These are phyloP conservation scores for Nothura maculosa DNA, from an alignment of 2,797 vertebrate genomes.

Conservation along the genomic window DNA sequence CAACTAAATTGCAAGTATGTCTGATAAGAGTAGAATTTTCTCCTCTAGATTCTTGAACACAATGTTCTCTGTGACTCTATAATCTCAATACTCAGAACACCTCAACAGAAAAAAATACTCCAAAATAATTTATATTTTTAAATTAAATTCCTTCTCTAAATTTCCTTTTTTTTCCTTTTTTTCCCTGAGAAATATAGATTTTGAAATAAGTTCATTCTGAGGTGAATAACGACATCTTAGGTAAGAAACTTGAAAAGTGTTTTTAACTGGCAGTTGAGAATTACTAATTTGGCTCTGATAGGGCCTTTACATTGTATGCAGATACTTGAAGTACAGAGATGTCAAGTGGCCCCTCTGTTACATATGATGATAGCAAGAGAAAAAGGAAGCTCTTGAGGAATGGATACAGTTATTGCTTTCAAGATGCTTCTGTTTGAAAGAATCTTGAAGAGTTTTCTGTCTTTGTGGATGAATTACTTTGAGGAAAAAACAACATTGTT, in stretches of 20 bases:
- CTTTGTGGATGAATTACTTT: background rate
- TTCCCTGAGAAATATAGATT: background rate
- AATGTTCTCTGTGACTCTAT: background rate
- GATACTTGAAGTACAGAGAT: background rate
- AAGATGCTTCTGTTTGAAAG: constrained; percentile 33
- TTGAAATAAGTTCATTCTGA: background rate
- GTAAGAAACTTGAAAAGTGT: background rate
- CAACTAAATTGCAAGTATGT: background rate
- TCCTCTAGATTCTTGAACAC: background rate
- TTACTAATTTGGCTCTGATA: background rate
- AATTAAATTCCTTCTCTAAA: background rate
- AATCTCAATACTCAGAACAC: background rate
- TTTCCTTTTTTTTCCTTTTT: background rate
- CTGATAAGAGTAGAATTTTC: background rate
- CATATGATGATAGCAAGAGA: background rate
- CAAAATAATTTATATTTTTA: background rate
- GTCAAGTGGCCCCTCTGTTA: background rate
- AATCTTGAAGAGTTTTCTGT: constrained; percentile 15
- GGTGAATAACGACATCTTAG: background rate
- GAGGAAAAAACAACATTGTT: background rate
- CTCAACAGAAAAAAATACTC: background rate
- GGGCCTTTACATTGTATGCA: background rate
- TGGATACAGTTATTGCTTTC: constrained; percentile 16
- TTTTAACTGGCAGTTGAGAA: constrained; percentile 28
- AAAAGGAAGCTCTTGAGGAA: constrained; percentile 27